Evolutionary conservation across 2,797 vertebrate species (phyloP).

Genomic region (Chelonia mydas): DNA sequence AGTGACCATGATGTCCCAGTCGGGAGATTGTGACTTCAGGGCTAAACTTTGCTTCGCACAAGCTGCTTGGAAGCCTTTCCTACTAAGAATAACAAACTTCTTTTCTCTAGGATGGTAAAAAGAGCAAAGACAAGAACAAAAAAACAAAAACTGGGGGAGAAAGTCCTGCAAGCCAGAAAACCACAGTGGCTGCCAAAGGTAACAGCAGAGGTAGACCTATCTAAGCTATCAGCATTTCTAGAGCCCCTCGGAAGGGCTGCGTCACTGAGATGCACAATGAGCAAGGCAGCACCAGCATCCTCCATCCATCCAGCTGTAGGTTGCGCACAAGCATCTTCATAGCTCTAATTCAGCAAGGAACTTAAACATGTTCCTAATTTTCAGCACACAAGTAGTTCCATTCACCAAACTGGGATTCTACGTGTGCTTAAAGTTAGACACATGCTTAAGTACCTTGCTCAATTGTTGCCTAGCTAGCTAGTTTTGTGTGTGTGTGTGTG

Average conservation of each 20-base stretch:
- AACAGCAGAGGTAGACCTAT: not conserved
- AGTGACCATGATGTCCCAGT: not conserved
- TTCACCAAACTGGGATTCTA: not conserved
- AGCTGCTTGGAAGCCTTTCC: not conserved
- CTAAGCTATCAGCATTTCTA: not conserved
- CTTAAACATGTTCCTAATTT: conserved; percentile 42
- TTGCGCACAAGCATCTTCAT: not conserved
- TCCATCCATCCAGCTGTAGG: not conserved
- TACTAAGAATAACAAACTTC: not conserved
- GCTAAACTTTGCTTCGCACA: not conserved
- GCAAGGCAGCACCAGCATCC: not conserved
- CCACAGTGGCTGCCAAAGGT: conserved; percentile 69
- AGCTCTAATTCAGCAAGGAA: not conserved
- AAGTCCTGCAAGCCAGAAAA: conserved; percentile 41
- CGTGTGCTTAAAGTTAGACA: not conserved
- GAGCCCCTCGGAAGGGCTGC: not conserved
- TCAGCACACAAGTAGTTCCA: not conserved
- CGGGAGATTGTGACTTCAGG: not conserved
- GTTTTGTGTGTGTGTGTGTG: not conserved
- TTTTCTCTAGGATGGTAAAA: conserved; percentile 56
- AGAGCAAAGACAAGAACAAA: conserved; percentile 60
- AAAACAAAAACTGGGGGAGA: conserved; percentile 59
- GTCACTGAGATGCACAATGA: not conserved
- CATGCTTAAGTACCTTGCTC: not conserved
- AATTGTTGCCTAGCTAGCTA: not conserved